Conservation (phyloP, 2,113 vertebrate species). For the Trogon melanurus region DNA sequence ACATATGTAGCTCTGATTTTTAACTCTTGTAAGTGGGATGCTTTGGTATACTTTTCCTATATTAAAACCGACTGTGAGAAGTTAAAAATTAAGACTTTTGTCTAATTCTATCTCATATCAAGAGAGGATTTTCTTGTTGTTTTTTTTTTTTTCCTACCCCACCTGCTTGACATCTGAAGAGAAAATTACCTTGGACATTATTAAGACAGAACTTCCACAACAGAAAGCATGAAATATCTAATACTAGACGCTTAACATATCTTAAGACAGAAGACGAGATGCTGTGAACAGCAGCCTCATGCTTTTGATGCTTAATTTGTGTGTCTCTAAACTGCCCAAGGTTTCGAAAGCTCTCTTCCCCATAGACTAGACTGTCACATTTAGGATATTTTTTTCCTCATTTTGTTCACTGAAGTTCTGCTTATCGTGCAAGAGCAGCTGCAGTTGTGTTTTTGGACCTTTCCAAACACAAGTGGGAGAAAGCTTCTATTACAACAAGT, state of each 20-base stretch:
- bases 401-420: not conserved
- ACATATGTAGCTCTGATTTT: not conserved
- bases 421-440: not conserved
- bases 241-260: not conserved
- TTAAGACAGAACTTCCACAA: conserved; percentile 29
- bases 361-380: not conserved
- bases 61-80: not conserved
- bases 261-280: not conserved
- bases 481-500: not conserved
- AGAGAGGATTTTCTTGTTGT: no score
- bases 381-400: not conserved
- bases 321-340: not conserved
- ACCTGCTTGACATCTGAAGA: no score
- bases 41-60: not conserved
- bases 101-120: no score
- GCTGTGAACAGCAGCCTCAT: not conserved
- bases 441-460: not conserved
- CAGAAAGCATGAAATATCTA: not conserved
- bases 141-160: no score
- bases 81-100: not conserved
- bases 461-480: not conserved
- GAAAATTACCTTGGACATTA: not conserved
- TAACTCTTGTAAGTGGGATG: not conserved
- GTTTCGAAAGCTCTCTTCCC: not conserved
- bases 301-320: not conserved